phyloP scores from a whole-genome alignment of 2,797 vertebrate genomes.

The Tolypeutes matacus region DNA sequence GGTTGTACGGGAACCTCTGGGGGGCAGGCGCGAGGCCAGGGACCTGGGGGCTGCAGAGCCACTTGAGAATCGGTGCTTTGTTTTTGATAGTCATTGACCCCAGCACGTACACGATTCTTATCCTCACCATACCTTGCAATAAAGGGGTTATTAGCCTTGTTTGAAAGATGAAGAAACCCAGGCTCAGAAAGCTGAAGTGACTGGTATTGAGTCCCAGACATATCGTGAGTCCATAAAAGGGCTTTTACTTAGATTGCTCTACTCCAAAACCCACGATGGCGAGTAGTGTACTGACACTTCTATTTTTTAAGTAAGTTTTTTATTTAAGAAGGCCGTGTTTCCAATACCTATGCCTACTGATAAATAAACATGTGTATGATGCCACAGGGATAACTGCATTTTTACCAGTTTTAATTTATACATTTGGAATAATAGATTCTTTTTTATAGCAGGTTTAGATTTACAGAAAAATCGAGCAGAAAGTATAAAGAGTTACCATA shows the following conservation, averaged over 20 bases:
- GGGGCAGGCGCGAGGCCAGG: slow-evolving; percentile 63
- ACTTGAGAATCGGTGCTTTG: not conserved
- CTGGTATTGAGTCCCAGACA: not conserved
- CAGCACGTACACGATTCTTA: too few relatives aligned
- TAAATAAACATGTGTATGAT: not conserved
- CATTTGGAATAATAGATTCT: not conserved
- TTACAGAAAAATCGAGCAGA: too few relatives aligned
- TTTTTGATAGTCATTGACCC: not conserved
- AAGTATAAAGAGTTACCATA: too few relatives aligned
- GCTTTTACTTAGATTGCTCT: not conserved
- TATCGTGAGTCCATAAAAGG: not conserved
- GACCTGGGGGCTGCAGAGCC: slow-evolving; percentile 41
- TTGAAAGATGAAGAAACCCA: too few relatives aligned
- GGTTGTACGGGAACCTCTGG: slow-evolving; percentile 79
- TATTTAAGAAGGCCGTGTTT: not conserved
- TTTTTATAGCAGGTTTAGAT: too few relatives aligned
- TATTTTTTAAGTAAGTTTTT: not conserved
- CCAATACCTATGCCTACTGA: not conserved
- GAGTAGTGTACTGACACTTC: not conserved
- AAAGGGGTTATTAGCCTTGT: too few relatives aligned
- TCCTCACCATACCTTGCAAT: too few relatives aligned
- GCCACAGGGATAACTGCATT: not conserved
- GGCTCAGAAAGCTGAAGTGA: too few relatives aligned
- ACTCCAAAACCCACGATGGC: not conserved
- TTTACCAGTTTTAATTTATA: not conserved